Base-by-base conservation (phyloP, 2,797 vertebrate genomes). In the Lepilemur ruficaudatus region DNA sequence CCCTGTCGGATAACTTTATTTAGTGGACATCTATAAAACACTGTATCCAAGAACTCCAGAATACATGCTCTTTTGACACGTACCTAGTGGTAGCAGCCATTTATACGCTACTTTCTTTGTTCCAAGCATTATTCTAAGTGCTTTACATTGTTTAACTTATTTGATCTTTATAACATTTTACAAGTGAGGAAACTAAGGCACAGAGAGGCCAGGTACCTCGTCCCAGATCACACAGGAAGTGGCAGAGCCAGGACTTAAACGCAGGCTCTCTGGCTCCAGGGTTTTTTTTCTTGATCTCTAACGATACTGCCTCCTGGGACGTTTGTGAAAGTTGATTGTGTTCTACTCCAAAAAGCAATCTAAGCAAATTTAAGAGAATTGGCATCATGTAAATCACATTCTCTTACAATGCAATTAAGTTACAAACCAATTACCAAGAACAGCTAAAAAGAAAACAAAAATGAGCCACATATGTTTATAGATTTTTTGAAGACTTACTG, bases 61-160 rank as follows among this genome's bases (percentile, higher is more conserved):
- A 2, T 8, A 2, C 7, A 4, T 18, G 4, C 15, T 17, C 55
- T 25, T 65, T 13, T 28, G 46, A 13, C 30, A 14, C 1, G 3
- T 4, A 17, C 89, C 25, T 38, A 5, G 7, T 28, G 30, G 10
- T 23, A 48, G 20, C 38, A 38, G 65, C 18, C 18, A n/a, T n/a
- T 63, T 65, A 50, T 41, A 12, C 2, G 3, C 5, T 5, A 20
- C 38, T 69, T 28, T 8, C 22, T 18, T 41, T 55, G 46, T 22
- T 63, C 65, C 22, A 81, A 65, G 17, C 12, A 0, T 17, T 7
- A 41, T 59, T 13, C 43, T 17, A 41, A 50, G n/a, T 20, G 15
- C 65, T 87, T 23, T 12, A 4, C 15, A 14, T 41, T 41, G 52
- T 38, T 57, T 6, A 70, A 41, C 25, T 41, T 79, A n/a, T 50